Percentiles rank a stretch among this genome's conserved stretches.
phyloP scores from a whole-genome alignment of 2,113 vertebrate genomes.

The Amphiprion percula region DNA sequence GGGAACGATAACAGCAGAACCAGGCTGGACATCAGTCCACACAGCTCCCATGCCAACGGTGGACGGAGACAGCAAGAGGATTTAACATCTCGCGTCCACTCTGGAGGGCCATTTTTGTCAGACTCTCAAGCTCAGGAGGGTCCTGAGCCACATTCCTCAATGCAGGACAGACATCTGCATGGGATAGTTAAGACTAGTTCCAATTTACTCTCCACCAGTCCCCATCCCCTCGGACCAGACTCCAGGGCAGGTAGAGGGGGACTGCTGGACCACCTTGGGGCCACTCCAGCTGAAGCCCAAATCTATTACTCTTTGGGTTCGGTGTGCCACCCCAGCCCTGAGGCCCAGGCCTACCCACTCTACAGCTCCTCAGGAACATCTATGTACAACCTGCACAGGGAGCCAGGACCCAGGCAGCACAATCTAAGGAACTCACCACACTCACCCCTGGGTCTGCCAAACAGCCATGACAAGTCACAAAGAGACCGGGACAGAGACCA shows the following conservation, averaged over 20 bases:
- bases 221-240: conserved; percentile 74
- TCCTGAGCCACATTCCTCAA: conserved; percentile 81
- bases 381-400: conserved; percentile 77
- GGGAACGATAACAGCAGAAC: conserved; percentile 67
- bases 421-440: conserved; percentile 76
- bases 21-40: conserved; percentile 69
- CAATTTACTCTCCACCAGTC: conserved; percentile 64
- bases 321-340: conserved; percentile 67
- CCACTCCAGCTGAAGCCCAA: conserved; percentile 79
- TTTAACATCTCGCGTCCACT: conserved; percentile 44
- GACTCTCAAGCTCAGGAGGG: conserved; percentile 75
- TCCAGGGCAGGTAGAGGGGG: conserved; percentile 69
- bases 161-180: conserved; percentile 75
- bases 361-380: conserved; percentile 77
- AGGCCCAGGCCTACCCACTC: conserved; percentile 68
- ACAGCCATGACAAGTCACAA: conserved; percentile 79
- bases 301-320: conserved; percentile 83
- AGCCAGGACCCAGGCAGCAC: conserved; percentile 71
- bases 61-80: conserved; percentile 81
- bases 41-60: conserved; percentile 77
- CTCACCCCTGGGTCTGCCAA: conserved; percentile 75
- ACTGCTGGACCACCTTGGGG: conserved; percentile 68
- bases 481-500: conserved; percentile 67
- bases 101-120: conserved; percentile 69
- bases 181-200: conserved; percentile 69